Percentiles rank a stretch among this genome's conserved stretches.
phyloP scores from a whole-genome alignment of 2,888 invertebrate genomes.

The Drosophila quinaria region DNA sequence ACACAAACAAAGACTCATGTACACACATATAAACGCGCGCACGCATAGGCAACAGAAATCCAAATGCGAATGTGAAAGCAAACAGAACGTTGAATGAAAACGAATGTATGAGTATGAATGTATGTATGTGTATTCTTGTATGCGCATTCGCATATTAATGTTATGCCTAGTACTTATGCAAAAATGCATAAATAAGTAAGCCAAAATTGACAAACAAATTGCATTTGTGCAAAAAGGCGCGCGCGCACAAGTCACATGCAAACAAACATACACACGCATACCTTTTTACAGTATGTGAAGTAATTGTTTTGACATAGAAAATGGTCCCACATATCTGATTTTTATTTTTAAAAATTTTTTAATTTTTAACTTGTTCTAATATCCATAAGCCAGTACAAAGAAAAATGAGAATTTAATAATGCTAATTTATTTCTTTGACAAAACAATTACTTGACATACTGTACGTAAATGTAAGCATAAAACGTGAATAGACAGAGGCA shows the following conservation, averaged over 20 bases:
- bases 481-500: slow-evolving; percentile 44
- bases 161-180: slow-evolving; percentile 24
- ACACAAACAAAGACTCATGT: slow-evolving; percentile 14
- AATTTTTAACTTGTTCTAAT: too few species aligned
- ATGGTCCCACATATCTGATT: neutral
- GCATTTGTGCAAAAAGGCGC: slow-evolving; percentile 70
- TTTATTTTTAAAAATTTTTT: too few species aligned
- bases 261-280: slow-evolving; percentile 28
- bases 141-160: slow-evolving; percentile 26
- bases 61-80: slow-evolving; percentile 35
- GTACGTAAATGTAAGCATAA: slow-evolving; percentile 8
- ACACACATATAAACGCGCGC: slow-evolving; percentile 26
- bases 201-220: slow-evolving; percentile 59
- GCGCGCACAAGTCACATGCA: slow-evolving; percentile 50
- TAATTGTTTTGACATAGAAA: neutral
- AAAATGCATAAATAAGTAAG: slow-evolving; percentile 56
- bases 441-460: neutral
- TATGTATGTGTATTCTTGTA: neutral
- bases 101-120: slow-evolving; percentile 2
- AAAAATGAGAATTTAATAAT: too few species aligned
- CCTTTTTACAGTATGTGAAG: neutral
- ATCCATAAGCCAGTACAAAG: too few species aligned
- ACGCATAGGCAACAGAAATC: slow-evolving; percentile 32
- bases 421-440: neutral
- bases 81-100: slow-evolving; percentile 62